Evolutionary conservation across 2,797 vertebrate species (phyloP), one percentile per base, ranked within the genome.

Genomic region (Hippopotamyrus pictus): DNA sequence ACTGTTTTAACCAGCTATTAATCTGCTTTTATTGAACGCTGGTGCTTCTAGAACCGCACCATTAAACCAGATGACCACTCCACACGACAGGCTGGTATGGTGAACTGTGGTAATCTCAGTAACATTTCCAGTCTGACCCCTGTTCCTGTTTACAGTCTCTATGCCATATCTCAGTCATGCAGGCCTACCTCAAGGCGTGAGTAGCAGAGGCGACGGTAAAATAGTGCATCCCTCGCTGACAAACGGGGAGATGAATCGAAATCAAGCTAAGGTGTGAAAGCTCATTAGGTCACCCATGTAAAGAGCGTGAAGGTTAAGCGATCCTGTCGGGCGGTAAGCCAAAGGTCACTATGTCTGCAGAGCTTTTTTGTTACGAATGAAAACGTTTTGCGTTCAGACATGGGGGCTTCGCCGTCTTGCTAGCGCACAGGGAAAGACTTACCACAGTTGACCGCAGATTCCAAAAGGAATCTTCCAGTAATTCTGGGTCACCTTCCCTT

Each of bases 401-500:
- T 5, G 44, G 25, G 44, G 22, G 25, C 82, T 85, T 86, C 4
- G 1, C 51, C 0, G 17, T 37, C 33, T 87, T 9, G n/a, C 48
- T 12, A n/a, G 33, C 25, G 14, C 85, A 50, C n/a, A 19, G 22
- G 29, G 41, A 59, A 25, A 65, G 25, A 83, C 73, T 73, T 57
- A 79, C 33, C 57, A 44, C 65, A 90, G 37, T 41, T 88, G 76
- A 86, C 6, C 0, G 37, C 48, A 54, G 25, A 57, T 87, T 87
- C 86, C 22, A 12, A 88, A 54, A 41, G 46, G 86, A 37, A 69
- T 85, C 50, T 76, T 48, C 83, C 11, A 88, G 65, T 89, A 46
- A 89, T 48, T 89, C 57, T 86, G 86, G 50, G 91, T 94, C 91
- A 92, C 14, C 51, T 57, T 48, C 92, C 94, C 92, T 95, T 96